Evolutionary conservation across 2,888 invertebrate species (phyloP).

Genomic region (Thyatira batis): DNA sequence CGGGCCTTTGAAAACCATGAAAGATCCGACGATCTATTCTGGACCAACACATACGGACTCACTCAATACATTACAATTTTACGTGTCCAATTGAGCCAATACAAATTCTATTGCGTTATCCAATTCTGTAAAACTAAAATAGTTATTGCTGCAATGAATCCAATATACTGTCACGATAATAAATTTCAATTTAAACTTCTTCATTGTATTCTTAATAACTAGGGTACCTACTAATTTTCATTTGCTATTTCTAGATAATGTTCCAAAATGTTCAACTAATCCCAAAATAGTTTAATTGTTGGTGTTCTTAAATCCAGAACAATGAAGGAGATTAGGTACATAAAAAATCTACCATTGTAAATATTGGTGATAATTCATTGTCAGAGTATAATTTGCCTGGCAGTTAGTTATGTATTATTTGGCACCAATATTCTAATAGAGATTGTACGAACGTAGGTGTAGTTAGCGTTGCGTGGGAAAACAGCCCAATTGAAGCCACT

Average conservation of each 20-base stretch:
- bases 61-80: slow-evolving; percentile 33
- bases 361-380: not conserved
- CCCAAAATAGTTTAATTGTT: too few relatives aligned
- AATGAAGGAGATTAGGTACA: not conserved
- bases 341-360: not conserved
- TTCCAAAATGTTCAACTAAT: too few relatives aligned
- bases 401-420: slow-evolving; percentile 40
- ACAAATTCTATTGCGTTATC: slow-evolving; percentile 44
- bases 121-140: slow-evolving; percentile 32
- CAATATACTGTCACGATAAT: not conserved
- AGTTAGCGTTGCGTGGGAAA: slow-evolving; percentile 64
- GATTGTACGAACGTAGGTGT: slow-evolving; percentile 48
- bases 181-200: not conserved
- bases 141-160: not conserved
- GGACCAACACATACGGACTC: slow-evolving; percentile 25
- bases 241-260: too few relatives aligned
- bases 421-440: slow-evolving; percentile 48
- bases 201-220: not conserved
- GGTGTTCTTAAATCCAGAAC: not conserved
- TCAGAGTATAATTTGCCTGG: not conserved
- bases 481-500: slow-evolving; percentile 58
- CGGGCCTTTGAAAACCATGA: not conserved
- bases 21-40: not conserved
- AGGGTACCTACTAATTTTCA: too few relatives aligned
- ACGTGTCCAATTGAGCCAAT: slow-evolving; percentile 53